Evolutionary conservation across 2,888 invertebrate genomes (phyloP).

Genomic region (Pyrrhosoma nymphula): DNA sequence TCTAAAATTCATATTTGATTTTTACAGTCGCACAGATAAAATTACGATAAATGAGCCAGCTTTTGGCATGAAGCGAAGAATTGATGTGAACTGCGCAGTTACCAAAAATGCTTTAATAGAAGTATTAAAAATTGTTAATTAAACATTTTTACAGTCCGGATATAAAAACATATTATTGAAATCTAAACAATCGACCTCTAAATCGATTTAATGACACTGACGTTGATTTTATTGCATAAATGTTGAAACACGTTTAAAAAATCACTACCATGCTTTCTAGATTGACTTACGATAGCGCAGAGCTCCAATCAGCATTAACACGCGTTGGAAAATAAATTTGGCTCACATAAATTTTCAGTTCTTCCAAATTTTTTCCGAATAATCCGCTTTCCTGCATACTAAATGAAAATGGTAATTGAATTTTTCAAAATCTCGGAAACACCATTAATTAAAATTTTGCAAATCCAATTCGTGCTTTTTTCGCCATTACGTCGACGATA

Average conservation of each 20-base stretch:
- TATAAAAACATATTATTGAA: neutral
- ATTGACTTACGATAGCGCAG: constrained; percentile 25
- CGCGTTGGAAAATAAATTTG: neutral
- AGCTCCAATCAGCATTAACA: neutral
- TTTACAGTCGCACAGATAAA: neutral
- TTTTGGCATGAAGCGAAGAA: neutral
- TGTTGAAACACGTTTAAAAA: neutral
- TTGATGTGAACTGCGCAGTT: neutral
- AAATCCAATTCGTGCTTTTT: neutral
- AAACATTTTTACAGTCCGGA: neutral
- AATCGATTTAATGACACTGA: neutral
- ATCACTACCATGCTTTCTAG: neutral
- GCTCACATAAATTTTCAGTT: neutral
- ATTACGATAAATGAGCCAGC: neutral
- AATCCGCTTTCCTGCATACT: neutral
- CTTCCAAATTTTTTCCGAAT: neutral
- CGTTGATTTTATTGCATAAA: neutral
- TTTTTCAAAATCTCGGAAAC: neutral
- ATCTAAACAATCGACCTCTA: neutral
- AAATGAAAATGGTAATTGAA: neutral
- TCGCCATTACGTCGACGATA: neutral
- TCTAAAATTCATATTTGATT: neutral
- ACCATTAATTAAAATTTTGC: neutral
- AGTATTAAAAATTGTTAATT: neutral
- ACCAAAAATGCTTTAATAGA: neutral